Evolutionary conservation across 30 jellyfish, hydroid and myxozoan genomes (phyloP), one percentile per base, ranked within the genome.

Genomic region (Hydractinia echinata): DNA sequence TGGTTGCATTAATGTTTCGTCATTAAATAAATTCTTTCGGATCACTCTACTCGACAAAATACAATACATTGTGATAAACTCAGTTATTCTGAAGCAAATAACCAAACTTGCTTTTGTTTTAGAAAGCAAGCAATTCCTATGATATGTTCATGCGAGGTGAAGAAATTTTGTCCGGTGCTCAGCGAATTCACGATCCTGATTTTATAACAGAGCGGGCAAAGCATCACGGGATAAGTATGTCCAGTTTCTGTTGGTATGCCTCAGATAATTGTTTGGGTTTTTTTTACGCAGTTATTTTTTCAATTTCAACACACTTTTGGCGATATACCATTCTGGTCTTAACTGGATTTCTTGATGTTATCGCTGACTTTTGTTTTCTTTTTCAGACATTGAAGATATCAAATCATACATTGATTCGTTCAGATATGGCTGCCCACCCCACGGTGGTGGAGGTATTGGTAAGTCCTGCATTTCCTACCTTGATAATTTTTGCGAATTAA

Each of bases 71-170:
- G 44, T 30, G 44, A 30, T 30, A 30, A 0, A 30, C 2, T 30
- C 44, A 30, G 44, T 30, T 30, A 30, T 30, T 0, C 2, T 30
- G 44, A 30, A 30, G 44, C 44, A 2, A 2, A 30, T 30, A 30
- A 30, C 2, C 44, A 30, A 1, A 30, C 44, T 30, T 30, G 2
- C 44, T 30, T 30, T 30, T 30, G 44, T 77, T 77, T 7, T 13
- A 77, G 85, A 58, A 52, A 16, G 85, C 85, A 5, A 77, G 85
- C 84, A 95, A 95, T 55, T 95, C 99, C 9, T 95, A 95, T 56
- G 99, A 95, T 74, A 95, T 95, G 99, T 95, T 95, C 76, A 95
- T 95, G 99, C 95, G 99, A n/a, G 99, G 99, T 14, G 99, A 95
- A 86, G 99, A 95, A 56, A 89, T 95, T 44, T 77, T 95, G 58